Evolutionary conservation across 2,113 vertebrate genomes (phyloP), one percentile per base, ranked within the genome.

Genomic region (Canis aureus): DNA sequence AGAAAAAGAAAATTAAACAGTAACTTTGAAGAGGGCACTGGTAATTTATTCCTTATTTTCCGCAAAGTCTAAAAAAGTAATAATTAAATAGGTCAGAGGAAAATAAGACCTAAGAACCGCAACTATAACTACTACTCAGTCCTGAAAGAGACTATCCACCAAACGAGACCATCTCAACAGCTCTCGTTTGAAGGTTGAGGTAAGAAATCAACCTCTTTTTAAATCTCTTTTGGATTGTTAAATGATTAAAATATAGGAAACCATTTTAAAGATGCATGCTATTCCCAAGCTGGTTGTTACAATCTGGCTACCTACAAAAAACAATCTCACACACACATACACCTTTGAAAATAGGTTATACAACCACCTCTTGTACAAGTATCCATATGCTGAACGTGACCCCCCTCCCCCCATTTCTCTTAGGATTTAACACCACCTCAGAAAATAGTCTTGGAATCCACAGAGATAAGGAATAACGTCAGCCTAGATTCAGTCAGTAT

Each of bases 241-340:
- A 86, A 83, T 83, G 84, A 66, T 55, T 43, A 60, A 95, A 88
- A 86, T 8, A 89, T 13, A 80, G 66, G 2, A n/a, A 91, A 69
- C 10, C 93, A 90, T 94, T 96, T 95, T 73, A 95, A 76, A 67
- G 4, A 86, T 32, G 43, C 59, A 29, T 69, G 32, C 57, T 93
- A 91, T 93, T 95, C 91, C 8, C 16, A 89, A 60, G 17, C 7
- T 94, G 73, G 25, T 27, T 91, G 20, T 67, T 94, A 89, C n/a
- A 97, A 82, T 97, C 60, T 95, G 51, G 81, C 60, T 93, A 71
- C 60, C 95, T 78, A 85, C 17, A 88, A 67, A 94, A 51, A 93
- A 32, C 12, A 90, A 22, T 59, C 62, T 49, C 32, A 43, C 6
- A 67, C 25, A 93, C 27, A 76, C 32, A 57, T 5, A 4, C 19